Conservation (phyloP, 37 sponge, comb jelly and placozoan genomes). For the Chondrilla cf. caribensis region DNA sequence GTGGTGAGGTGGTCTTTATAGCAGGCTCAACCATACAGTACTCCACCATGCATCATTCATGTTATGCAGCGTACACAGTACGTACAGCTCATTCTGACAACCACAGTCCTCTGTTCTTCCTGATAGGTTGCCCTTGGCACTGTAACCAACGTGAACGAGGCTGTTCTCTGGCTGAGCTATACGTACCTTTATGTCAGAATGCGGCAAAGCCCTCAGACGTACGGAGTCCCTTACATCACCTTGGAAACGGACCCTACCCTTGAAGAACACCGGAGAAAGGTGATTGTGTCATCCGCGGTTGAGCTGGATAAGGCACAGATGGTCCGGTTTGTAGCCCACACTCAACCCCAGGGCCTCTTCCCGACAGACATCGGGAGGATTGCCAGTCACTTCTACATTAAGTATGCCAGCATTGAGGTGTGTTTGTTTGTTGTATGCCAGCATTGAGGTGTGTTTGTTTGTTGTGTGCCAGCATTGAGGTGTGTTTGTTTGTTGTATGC, state of each 20-base stretch:
- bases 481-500: neutral
- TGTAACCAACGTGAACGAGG: conserved; percentile 88
- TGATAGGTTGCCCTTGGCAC: conserved; percentile 80
- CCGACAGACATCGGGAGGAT: conserved; percentile 92
- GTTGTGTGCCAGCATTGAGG: conserved; percentile 64
- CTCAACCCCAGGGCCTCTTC: conserved; percentile 46
- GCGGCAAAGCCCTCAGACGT: conserved; percentile 77
- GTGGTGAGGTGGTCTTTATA: too few species aligned
- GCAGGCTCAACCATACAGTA: too few species aligned
- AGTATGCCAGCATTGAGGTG: conserved; percentile 89
- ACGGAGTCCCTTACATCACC: conserved; percentile 61
- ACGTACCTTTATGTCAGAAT: conserved; percentile 88
- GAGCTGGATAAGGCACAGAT: conserved; percentile 82
- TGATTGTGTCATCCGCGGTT: conserved; percentile 68
- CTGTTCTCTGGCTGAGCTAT: conserved; percentile 94
- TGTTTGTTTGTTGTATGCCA: neutral
- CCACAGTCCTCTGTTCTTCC: too few species aligned
- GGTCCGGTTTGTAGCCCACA: conserved; percentile 81
- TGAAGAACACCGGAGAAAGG: conserved; percentile 51
- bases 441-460: conserved; percentile 68
- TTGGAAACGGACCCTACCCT: conserved; percentile 76
- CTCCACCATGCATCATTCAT: too few species aligned
- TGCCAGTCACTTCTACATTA: conserved; percentile 96
- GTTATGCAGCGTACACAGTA: too few species aligned
- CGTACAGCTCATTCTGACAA: too few species aligned